A percentile compares a stretch with the other conserved stretches of the same genome.
Conservation (phyloP, 2,888 invertebrate genomes). For the Drepana falcataria region DNA sequence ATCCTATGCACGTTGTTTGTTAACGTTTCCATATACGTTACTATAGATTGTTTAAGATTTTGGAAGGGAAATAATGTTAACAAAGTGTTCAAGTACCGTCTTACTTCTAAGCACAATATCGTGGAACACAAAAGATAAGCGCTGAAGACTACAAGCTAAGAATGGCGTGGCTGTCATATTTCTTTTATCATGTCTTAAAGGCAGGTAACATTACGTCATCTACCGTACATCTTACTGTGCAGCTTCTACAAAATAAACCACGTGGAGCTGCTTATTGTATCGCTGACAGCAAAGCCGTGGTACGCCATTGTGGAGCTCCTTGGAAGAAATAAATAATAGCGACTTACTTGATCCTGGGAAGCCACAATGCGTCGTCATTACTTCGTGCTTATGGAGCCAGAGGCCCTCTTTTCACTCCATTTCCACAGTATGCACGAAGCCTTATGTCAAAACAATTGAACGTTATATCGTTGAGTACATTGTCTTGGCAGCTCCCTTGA, state of each 20-base stretch:
- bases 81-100: constrained; percentile 9
- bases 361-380: constrained; percentile 68
- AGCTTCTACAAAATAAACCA: constrained; percentile 53
- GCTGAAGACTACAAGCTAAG: constrained; percentile 38
- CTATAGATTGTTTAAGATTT: too few relatives aligned
- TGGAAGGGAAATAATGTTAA: background rate
- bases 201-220: constrained; percentile 60
- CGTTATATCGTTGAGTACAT: constrained; percentile 15
- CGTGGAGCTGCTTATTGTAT: constrained; percentile 69
- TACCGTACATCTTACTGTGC: constrained; percentile 49
- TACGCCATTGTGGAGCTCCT: constrained; percentile 59
- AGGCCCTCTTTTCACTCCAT: constrained; percentile 41
- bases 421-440: constrained; percentile 23
- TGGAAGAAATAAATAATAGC: constrained; percentile 69
- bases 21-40: background rate
- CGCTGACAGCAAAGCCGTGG: constrained; percentile 65
- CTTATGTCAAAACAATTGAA: constrained; percentile 37
- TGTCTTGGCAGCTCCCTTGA: constrained; percentile 12
- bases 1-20: constrained; percentile 13
- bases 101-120: constrained; percentile 28
- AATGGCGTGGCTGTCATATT: constrained; percentile 37
- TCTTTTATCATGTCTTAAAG: constrained; percentile 41
- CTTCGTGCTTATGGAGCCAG: constrained; percentile 51
- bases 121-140: constrained; percentile 40
- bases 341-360: constrained; percentile 64